These are phyloP conservation scores for Dendroctonus ponderosae DNA, from an alignment of 1,140 invertebrate species.

Conservation along the genomic window DNA sequence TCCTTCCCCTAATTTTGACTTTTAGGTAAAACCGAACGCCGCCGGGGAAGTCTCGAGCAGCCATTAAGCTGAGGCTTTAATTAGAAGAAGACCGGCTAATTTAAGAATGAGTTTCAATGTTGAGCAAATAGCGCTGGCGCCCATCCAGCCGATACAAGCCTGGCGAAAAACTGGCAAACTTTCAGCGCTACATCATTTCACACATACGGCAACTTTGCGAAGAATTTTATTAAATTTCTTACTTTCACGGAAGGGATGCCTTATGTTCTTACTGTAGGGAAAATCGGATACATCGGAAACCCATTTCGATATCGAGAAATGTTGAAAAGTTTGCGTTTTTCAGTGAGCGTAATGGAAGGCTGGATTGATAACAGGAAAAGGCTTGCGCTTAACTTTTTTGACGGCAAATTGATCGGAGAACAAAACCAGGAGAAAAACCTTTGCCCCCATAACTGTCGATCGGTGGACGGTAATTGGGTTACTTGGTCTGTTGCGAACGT, in stretches of 20 bases:
- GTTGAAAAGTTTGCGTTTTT: constrained; percentile 1
- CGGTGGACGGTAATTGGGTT: no score
- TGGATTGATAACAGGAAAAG: neutral
- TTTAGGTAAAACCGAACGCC: constrained; percentile 16
- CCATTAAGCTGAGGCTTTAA: no score
- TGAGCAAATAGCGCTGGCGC: no score
- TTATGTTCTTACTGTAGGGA: constrained; percentile 7
- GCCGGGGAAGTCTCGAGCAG: no score
- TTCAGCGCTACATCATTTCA: no score
- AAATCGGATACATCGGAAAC: constrained; percentile 25
- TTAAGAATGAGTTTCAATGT: no score
- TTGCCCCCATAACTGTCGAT: neutral
- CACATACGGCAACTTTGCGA: neutral
- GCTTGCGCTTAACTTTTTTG: neutral
- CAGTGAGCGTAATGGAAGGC: neutral
- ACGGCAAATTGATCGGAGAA: neutral
- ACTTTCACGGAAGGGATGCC: neutral
- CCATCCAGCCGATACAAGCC: neutral
- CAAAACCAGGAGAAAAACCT: neutral
- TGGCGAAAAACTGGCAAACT: no score
- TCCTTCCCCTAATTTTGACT: constrained; percentile 35
- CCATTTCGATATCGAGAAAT: constrained; percentile 23
- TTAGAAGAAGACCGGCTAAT: no score
- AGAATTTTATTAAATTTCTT: constrained; percentile 27
- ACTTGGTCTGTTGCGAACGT: no score